Evolutionary conservation across 1,140 invertebrate species (phyloP), one percentile per base, ranked within the genome.

Genomic region (Drosophila ambigua): DNA sequence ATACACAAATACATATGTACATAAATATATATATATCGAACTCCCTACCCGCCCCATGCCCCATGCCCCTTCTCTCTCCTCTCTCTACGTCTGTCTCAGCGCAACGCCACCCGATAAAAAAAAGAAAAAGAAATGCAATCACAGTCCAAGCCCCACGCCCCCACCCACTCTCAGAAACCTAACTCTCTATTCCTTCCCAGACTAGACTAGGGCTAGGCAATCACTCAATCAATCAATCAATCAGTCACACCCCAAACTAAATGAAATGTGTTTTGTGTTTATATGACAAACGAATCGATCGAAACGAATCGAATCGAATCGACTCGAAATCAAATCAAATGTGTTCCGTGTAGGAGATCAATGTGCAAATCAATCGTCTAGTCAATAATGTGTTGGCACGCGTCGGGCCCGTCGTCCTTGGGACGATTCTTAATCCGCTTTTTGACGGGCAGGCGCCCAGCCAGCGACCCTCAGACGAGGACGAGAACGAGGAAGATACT

Each of bases 341-440:
- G 78, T 77, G 66, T 83, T 84, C 82, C 67, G 68, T 72, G 50
- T 84, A 91, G 90, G 80, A 87, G 85, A 79, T 91, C 80, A 81
- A 91, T 88, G 55, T 63, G 65, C 88, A 91, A 83, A 91, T 91
- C 71, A 85, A 91, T 91, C 90, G 90, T 59, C 61, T 90, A 77
- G 84, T 85, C 64, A 90, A 91, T 88, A 87, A 83, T 77, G 57
- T 91, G 16, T 60, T 91, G 72, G 72, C 84, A 90, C 73, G 81
- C 51, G 65, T 91, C n/a, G 90, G 90, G 39, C 90, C 90, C 24
- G 66, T 79, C 44, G 57, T 91, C 24, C 57, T 91, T 71, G 90
- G 90, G 39, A 91, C 90, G 4, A 60, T 78, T 13, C 74, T 91
- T 0, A 91, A 91, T 74, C 90, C 90, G 55, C 54, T 35, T 20